Evolutionary conservation across 2,888 invertebrate species (phyloP).

Genomic region (Lasioglossum calceatum): DNA sequence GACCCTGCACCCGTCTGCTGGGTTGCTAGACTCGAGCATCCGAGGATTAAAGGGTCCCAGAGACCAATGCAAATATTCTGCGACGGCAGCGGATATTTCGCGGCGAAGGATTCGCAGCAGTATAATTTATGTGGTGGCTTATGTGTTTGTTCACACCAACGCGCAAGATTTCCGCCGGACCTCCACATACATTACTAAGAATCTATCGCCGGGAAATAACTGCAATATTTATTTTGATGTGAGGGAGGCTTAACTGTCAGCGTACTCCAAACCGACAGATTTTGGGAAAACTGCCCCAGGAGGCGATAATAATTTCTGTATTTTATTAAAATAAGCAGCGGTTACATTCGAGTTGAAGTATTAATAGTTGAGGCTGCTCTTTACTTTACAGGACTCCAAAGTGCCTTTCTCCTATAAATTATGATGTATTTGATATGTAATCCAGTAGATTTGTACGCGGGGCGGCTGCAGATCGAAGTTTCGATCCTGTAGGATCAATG

Average conservation of each 20-base stretch:
- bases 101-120: background rate
- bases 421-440: too few relatives aligned
- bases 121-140: background rate
- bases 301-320: background rate
- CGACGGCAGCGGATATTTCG: slow-evolving; percentile 7
- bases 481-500: too few relatives aligned
- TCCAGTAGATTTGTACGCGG: too few relatives aligned
- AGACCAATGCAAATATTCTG: slow-evolving; percentile 11
- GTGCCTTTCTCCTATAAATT: too few relatives aligned
- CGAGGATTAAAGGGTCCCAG: slow-evolving; percentile 2
- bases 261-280: background rate
- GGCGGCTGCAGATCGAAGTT: too few relatives aligned
- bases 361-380: background rate
- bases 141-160: background rate
- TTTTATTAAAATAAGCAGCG: background rate
- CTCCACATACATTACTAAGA: background rate
- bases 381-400: too few relatives aligned
- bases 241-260: background rate
- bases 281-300: background rate
- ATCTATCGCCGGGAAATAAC: background rate
- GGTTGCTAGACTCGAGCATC: background rate
- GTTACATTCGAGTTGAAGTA: background rate
- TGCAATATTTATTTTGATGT: background rate
- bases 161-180: background rate
- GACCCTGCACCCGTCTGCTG: background rate